Evolutionary conservation across 2,113 vertebrate species (phyloP).

Genomic region (Neodontobutis hainanensis): DNA sequence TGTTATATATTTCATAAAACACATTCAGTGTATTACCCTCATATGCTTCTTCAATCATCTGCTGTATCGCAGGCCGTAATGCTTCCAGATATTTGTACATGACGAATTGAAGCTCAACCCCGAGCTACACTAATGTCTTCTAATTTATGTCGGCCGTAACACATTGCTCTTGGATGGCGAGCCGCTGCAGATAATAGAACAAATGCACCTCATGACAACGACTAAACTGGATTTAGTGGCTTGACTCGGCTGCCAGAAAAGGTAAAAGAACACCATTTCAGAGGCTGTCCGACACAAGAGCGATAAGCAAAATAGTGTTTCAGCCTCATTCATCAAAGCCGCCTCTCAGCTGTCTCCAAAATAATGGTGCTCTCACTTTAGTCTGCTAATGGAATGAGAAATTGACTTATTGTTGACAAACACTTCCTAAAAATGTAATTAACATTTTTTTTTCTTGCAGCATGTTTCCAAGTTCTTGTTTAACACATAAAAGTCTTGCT

Average conservation of each 20-base stretch:
- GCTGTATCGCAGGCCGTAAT: background rate
- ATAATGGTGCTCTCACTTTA: slow-evolving; percentile 37
- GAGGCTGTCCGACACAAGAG: background rate
- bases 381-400: slow-evolving; percentile 44
- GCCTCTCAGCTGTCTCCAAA: slow-evolving; percentile 33
- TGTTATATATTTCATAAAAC: slow-evolving; percentile 7
- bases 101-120: slow-evolving; percentile 8
- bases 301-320: slow-evolving; percentile 3
- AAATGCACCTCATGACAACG: background rate
- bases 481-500: slow-evolving; percentile 19
- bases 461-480: slow-evolving; percentile 13
- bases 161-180: background rate
- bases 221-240: background rate
- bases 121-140: slow-evolving; percentile 2
- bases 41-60: background rate
- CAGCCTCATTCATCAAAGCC: slow-evolving; percentile 8
- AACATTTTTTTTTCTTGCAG: slow-evolving; percentile 18
- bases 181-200: slow-evolving; percentile 3
- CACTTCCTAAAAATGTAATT: slow-evolving; percentile 32
- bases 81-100: slow-evolving; percentile 5
- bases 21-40: slow-evolving; percentile 4
- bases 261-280: background rate
- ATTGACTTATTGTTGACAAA: slow-evolving; percentile 51
- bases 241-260: background rate
- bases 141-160: background rate